Percentiles rank a stretch among this genome's conserved stretches.
phyloP scores from a whole-genome alignment of 2,113 vertebrate species.

The Anser cygnoides region DNA sequence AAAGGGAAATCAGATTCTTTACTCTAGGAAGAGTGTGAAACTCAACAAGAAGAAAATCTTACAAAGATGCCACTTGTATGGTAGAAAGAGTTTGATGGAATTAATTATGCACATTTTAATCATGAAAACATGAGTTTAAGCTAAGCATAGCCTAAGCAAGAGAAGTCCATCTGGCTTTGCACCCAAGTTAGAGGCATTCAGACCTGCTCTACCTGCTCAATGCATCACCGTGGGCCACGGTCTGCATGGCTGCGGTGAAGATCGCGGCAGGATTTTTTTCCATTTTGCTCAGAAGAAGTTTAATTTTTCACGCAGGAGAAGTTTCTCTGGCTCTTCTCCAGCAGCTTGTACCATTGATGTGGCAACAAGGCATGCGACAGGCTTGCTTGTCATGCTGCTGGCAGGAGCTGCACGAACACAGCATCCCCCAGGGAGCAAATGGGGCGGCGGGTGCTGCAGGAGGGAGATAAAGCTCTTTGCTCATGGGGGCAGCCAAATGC shows the following conservation, averaged over 20 bases:
- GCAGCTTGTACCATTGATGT: not conserved
- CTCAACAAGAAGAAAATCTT: not conserved
- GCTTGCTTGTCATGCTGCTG: not conserved
- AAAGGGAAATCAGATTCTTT: not conserved
- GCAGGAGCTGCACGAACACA: not conserved
- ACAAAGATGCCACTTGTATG: not conserved
- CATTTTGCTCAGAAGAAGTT: constrained; percentile 21
- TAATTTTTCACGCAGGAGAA: constrained; percentile 40
- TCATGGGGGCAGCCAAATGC: not conserved
- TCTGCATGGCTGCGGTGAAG: not conserved
- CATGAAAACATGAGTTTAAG: not conserved
- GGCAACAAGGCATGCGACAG: not conserved
- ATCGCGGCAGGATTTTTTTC: not conserved
- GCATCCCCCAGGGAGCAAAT: not conserved
- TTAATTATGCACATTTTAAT: not conserved
- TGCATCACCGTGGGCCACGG: not conserved
- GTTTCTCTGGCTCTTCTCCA: constrained; percentile 43
- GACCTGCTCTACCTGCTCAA: not conserved
- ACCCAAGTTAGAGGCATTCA: not conserved
- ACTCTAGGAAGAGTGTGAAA: not conserved
- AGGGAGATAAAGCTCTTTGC: not conserved
- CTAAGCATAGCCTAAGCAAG: not conserved
- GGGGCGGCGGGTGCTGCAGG: not conserved
- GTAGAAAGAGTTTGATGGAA: not conserved
- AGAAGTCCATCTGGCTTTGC: not conserved